Percentiles rank a stretch among this genome's conserved stretches.
These are phyloP conservation scores for Formica aserva DNA, from an alignment of 2,888 invertebrate species.

Conservation along the genomic window DNA sequence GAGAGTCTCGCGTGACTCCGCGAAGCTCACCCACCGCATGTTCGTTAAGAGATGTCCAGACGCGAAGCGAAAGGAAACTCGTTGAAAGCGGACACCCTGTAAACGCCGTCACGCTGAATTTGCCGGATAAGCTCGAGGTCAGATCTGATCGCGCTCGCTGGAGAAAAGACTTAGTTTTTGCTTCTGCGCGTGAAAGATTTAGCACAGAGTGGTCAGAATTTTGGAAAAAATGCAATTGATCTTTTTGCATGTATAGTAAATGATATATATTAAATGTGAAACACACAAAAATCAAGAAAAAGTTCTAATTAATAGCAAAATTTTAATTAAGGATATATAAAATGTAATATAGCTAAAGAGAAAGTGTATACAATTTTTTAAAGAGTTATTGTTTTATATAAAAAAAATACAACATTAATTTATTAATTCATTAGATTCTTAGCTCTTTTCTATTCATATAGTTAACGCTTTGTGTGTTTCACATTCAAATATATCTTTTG, in stretches of 20 bases:
- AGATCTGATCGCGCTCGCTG: constrained; percentile 43
- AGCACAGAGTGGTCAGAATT: background rate
- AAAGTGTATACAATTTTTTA: background rate
- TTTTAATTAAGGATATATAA: background rate
- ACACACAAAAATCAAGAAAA: background rate
- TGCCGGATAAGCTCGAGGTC: constrained; percentile 56
- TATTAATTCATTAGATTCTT: background rate
- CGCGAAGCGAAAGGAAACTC: constrained; percentile 65
- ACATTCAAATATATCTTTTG: background rate
- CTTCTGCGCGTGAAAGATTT: background rate
- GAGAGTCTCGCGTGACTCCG: constrained; percentile 59
- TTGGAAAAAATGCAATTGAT: background rate
- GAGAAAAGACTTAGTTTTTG: background rate
- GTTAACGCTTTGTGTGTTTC: background rate
- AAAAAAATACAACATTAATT: background rate
- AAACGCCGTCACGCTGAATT: constrained; percentile 54
- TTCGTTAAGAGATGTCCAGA: constrained; percentile 60
- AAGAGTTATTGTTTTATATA: background rate
- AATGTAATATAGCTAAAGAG: background rate
- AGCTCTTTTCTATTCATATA: background rate
- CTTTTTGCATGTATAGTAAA: background rate
- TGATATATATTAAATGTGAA: background rate
- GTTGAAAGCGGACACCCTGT: constrained; percentile 63
- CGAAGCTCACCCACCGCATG: constrained; percentile 9
- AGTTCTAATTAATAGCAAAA: background rate